A percentile compares a stretch with the other conserved stretches of the same genome.
These are phyloP conservation scores for Pterois miles DNA, from an alignment of 2,797 vertebrate genomes.

Conservation along the genomic window DNA sequence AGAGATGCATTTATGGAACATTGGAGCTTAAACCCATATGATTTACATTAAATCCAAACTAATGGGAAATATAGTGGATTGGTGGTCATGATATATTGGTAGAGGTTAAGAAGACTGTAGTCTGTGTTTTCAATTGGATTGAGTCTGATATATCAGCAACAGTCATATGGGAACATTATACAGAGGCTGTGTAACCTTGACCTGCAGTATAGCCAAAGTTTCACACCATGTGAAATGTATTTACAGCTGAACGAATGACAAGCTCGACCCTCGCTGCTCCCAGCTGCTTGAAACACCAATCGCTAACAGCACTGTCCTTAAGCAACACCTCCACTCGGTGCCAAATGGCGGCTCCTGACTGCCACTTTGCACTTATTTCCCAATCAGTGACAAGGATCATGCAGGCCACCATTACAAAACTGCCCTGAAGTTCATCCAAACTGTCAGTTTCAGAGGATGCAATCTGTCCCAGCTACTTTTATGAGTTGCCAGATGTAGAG, in stretches of 20 bases:
- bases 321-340: conserved; percentile 40
- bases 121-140: neutral
- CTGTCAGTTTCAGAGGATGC: conserved; percentile 26
- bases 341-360: conserved; percentile 36
- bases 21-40: neutral
- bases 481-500: conserved; percentile 33
- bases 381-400: conserved; percentile 48
- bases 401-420: conserved; percentile 47
- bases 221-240: conserved; percentile 16
- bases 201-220: conserved; percentile 6
- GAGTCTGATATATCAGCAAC: conserved; percentile 1
- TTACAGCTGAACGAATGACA: conserved; percentile 45
- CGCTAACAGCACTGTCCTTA: conserved; percentile 33
- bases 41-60: neutral
- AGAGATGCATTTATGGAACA: neutral
- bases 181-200: conserved; percentile 37
- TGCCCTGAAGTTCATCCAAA: conserved; percentile 28
- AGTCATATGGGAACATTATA: conserved; percentile 9
- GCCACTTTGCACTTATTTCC: conserved; percentile 51
- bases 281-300: conserved; percentile 31
- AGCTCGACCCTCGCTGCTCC: conserved; percentile 2
- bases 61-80: neutral
- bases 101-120: neutral
- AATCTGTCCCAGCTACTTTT: conserved; percentile 32
- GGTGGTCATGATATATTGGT: neutral